Conservation (phyloP, 1,140 invertebrate genomes). For the Meloidogyne hapla region DNA sequence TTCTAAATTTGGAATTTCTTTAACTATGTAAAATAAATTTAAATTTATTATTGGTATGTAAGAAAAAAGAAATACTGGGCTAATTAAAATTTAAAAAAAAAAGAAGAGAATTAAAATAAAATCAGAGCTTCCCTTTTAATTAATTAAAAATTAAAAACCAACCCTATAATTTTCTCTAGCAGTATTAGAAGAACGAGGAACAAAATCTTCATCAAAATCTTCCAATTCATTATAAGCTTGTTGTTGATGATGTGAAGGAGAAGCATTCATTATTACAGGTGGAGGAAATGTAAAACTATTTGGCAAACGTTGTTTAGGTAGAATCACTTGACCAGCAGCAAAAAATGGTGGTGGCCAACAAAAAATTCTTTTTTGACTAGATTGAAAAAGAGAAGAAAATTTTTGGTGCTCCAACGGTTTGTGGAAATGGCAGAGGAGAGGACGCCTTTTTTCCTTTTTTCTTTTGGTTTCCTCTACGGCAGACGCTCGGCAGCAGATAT, state of each 20-base stretch:
- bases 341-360: background rate
- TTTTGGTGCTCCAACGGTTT: background rate
- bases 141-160: background rate
- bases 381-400: conserved; percentile 6
- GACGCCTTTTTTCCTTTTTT: background rate
- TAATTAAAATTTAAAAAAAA: background rate
- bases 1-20: background rate
- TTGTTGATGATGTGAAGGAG: conserved; percentile 21
- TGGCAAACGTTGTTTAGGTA: conserved; percentile 8
- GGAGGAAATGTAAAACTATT: conserved; percentile 29
- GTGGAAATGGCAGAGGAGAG: background rate
- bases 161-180: conserved; percentile 13
- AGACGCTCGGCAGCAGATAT: background rate
- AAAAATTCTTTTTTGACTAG: conserved; percentile 6
- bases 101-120: no score
- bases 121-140: no score
- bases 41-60: background rate
- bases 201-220: conserved; percentile 40
- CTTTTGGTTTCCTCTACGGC: background rate
- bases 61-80: background rate
- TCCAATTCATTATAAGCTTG: conserved; percentile 28
- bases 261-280: conserved; percentile 21
- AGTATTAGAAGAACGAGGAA: conserved; percentile 29
- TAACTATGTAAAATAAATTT: background rate
- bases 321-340: background rate